Evolutionary conservation across 2,888 invertebrate species (phyloP).

Genomic region (Ochropacha duplaris): DNA sequence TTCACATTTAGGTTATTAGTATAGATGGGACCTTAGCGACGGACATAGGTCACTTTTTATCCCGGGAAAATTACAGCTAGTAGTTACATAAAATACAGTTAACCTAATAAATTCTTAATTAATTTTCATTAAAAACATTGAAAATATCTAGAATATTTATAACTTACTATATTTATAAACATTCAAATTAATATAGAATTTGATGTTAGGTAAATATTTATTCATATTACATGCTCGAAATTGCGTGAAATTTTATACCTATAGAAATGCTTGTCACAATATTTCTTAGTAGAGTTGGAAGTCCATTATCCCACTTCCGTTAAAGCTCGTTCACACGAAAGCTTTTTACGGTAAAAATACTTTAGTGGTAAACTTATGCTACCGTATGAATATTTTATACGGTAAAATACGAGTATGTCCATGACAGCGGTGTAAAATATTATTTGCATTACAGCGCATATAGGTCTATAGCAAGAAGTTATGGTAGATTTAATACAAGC

Average conservation of each 20-base stretch:
- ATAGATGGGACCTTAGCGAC: no score
- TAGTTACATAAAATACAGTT: no score
- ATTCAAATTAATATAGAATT: neutral
- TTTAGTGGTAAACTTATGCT: neutral
- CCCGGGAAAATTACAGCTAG: no score
- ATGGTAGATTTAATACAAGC: no score
- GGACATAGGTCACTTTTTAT: no score
- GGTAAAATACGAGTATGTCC: neutral
- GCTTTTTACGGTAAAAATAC: neutral
- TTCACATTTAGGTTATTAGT: no score
- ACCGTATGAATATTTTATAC: neutral
- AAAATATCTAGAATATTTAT: no score
- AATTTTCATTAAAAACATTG: neutral
- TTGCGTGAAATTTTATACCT: slow-evolving; percentile 10
- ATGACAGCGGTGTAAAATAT: neutral
- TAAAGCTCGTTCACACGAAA: slow-evolving; percentile 1
- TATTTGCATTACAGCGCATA: neutral
- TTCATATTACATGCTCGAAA: slow-evolving; percentile 7
- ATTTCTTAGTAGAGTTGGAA: neutral
- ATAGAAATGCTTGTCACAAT: neutral
- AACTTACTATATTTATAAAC: neutral
- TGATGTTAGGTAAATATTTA: neutral
- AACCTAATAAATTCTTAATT: neutral
- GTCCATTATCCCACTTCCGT: slow-evolving; percentile 1
- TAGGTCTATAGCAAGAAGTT: neutral